Base-by-base conservation (phyloP, 2,888 invertebrate genomes). In the Papilio protenor region DNA sequence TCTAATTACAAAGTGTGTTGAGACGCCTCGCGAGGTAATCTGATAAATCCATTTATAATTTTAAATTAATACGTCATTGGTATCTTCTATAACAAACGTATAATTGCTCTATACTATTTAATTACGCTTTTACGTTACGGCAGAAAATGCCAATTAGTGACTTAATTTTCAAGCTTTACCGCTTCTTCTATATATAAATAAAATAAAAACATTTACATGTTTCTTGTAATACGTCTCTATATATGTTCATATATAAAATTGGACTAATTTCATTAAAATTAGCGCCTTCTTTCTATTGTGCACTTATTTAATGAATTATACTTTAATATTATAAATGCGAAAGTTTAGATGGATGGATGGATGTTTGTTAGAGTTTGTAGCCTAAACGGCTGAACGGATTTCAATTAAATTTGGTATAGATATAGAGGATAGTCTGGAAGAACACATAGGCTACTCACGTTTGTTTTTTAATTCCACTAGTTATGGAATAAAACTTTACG, bases 21-120 rank as follows among this genome's bases (percentile, higher is more conserved):
- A 45, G 66, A 45, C 45, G 66, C 45, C 21, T 69, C 66, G 45
- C 40, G 11, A 59, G 11, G 6, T 21, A 57, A 66, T 66, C 66
- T 66, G n/a, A 69, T 69, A 69, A 69, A 69, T 45, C 45, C 66
- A 69, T 69, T 69, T 45, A 69, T 69, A 69, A 69, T 45, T 45
- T 69, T 69, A 45, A 69, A 69, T 69, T 69, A 45, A 69, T 69
- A 69, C 66, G 45, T 69, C 66, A 45, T 45, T 45, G 45, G 21
- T 12, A 69, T 45, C 40, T 66, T 45, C 21, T 69, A 69, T 69
- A 45, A 45, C 45, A 69, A 45, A 69, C 14, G 3, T 69, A 45
- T 69, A 45, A 69, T 69, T 69, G 45, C 45, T 69, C n/a, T 21
- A n/a, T 33, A 45, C n/a, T 10, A 5, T 45, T 69, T 69, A 21